phyloP scores from a whole-genome alignment of 2,797 vertebrate species.

The Malurus leucopterus region DNA sequence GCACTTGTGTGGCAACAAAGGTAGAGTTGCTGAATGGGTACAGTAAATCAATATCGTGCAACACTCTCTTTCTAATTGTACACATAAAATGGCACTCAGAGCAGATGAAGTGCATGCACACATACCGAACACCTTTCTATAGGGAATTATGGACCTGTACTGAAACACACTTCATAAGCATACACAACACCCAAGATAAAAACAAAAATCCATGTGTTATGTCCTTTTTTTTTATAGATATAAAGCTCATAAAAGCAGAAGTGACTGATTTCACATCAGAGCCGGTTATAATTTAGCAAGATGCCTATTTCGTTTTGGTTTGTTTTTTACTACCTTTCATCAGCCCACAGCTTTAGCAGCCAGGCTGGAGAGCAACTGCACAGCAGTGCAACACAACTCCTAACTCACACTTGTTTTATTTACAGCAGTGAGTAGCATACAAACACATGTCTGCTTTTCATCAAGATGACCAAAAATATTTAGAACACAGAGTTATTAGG shows the following conservation, averaged over 20 bases:
- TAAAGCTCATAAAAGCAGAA: not conserved
- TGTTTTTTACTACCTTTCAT: not conserved
- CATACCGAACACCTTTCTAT: not conserved
- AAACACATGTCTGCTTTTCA: slow-evolving; percentile 50
- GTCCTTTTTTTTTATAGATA: not conserved
- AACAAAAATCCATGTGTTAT: not conserved
- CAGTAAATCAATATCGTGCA: not conserved
- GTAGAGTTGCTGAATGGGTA: not conserved
- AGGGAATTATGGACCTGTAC: not conserved
- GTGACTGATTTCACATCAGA: not conserved
- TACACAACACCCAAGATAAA: not conserved
- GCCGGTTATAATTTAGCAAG: not conserved
- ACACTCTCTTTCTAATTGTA: not conserved
- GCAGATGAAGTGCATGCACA: not conserved
- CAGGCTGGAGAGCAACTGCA: not conserved
- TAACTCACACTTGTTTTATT: slow-evolving; percentile 22
- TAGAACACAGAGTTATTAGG: slow-evolving; percentile 2
- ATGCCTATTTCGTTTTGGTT: not conserved
- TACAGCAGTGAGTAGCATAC: not conserved
- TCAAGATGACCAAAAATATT: slow-evolving; percentile 36
- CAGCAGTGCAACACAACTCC: not conserved
- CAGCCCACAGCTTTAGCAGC: not conserved
- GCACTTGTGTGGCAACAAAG: not conserved
- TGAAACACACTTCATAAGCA: not conserved
- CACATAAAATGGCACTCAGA: not conserved